A percentile compares a stretch with the other conserved stretches of the same genome.
Evolutionary conservation across 2,113 vertebrate species (phyloP).

Genomic region (Lontra canadensis): DNA sequence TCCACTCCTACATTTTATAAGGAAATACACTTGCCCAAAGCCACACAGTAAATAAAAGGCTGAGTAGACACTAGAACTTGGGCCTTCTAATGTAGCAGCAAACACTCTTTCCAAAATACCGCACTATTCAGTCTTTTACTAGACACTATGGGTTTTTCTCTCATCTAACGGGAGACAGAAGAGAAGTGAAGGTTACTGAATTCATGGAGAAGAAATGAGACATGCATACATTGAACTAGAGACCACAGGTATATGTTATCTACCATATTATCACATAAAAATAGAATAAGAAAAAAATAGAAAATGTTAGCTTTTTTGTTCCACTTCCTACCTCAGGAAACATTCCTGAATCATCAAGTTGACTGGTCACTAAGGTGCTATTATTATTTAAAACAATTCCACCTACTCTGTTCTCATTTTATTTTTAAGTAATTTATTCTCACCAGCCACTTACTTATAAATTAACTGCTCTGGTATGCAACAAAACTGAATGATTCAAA

Average conservation of each 20-base stretch:
- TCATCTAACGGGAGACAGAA: conserved; percentile 15
- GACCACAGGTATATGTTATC: neutral
- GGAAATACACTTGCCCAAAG: conserved; percentile 1
- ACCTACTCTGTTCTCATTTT: neutral
- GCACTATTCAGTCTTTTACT: neutral
- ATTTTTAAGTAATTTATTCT: conserved; percentile 24
- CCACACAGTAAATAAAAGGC: neutral
- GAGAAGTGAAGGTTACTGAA: neutral
- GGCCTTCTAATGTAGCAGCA: neutral
- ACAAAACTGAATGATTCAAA: conserved; percentile 14
- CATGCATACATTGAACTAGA: neutral
- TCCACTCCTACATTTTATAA: conserved; percentile 3
- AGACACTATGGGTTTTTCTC: neutral
- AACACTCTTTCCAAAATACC: neutral
- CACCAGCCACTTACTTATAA: conserved; percentile 6
- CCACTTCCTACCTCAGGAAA: neutral
- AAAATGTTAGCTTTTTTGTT: neutral
- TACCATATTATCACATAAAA: conserved; percentile 4
- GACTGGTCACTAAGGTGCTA: neutral
- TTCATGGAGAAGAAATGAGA: neutral
- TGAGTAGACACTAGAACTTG: neutral
- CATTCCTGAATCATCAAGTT: neutral
- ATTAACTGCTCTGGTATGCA: neutral
- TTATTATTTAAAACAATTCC: neutral
- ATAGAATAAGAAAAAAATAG: neutral